phyloP scores from a whole-genome alignment of 2,113 vertebrate genomes.

The Calonectris borealis region DNA sequence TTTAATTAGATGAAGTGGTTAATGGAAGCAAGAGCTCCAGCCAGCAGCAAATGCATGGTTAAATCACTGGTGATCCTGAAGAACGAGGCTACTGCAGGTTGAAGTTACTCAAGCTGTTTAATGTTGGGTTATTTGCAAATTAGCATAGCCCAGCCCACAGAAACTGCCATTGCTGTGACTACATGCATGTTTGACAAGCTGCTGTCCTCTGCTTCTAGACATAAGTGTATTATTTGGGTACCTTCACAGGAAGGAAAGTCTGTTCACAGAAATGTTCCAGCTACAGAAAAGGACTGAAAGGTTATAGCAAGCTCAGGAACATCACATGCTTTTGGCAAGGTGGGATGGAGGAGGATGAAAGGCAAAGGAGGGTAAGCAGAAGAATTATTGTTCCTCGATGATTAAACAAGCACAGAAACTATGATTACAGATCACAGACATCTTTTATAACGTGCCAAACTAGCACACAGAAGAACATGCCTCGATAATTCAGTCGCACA shows the following conservation, averaged over 20 bases:
- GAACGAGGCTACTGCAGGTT: neutral
- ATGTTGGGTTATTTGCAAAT: neutral
- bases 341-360: slow-evolving; percentile 8
- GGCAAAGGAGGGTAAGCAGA: neutral
- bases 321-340: neutral
- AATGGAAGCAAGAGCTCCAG: neutral
- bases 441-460: slow-evolving; percentile 7
- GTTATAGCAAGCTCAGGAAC: neutral
- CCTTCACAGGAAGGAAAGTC: neutral
- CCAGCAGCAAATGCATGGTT: neutral
- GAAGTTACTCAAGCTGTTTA: neutral
- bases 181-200: neutral
- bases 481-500: neutral
- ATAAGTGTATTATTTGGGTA: neutral
- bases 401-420: slow-evolving; percentile 29
- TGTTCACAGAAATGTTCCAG: neutral
- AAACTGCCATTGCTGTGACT: neutral
- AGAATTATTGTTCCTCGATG: neutral
- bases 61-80: neutral
- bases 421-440: slow-evolving; percentile 17
- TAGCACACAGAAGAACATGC: neutral
- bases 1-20: neutral
- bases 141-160: neutral
- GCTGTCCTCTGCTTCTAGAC: neutral
- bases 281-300: neutral